Conservation (phyloP, 2,113 vertebrate species). For the Coturnix japonica region DNA sequence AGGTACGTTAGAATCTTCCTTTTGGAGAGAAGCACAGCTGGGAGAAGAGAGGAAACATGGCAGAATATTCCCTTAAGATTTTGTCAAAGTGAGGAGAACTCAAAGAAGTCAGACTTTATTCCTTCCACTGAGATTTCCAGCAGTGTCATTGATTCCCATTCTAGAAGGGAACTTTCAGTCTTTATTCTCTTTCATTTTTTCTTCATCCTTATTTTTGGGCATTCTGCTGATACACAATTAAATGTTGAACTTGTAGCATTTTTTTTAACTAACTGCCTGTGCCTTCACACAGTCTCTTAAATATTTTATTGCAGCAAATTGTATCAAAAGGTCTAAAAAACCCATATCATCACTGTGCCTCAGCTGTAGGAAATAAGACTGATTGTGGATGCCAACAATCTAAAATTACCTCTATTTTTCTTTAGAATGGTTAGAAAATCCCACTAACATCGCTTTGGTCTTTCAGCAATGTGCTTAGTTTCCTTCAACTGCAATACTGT, state of each 20-base stretch:
- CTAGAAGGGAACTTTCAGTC: not conserved
- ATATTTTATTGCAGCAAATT: too few species aligned
- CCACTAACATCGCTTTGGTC: fast-evolving
- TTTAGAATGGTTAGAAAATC: not conserved
- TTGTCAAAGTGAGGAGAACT: not conserved
- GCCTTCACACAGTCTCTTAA: not conserved
- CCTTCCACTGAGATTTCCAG: not conserved
- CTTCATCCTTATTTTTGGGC: not conserved
- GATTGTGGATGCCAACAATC: not conserved
- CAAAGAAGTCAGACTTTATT: not conserved
- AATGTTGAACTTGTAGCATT: not conserved
- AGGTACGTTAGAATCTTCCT: not conserved
- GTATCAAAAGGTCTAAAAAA: not conserved
- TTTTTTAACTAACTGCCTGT: not conserved
- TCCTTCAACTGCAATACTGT: not conserved
- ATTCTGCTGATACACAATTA: fast-evolving
- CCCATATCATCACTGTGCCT: not conserved
- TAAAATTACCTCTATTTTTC: not conserved
- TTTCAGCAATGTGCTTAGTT: fast-evolving
- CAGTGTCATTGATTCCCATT: fast-evolving
- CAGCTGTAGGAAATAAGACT: not conserved
- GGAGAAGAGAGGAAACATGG: not conserved
- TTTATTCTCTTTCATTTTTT: not conserved
- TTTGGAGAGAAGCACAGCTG: fast-evolving
- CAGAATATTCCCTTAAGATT: not conserved